phyloP scores from a whole-genome alignment of 2,888 invertebrate species.

The Muschampia plurimacula region DNA sequence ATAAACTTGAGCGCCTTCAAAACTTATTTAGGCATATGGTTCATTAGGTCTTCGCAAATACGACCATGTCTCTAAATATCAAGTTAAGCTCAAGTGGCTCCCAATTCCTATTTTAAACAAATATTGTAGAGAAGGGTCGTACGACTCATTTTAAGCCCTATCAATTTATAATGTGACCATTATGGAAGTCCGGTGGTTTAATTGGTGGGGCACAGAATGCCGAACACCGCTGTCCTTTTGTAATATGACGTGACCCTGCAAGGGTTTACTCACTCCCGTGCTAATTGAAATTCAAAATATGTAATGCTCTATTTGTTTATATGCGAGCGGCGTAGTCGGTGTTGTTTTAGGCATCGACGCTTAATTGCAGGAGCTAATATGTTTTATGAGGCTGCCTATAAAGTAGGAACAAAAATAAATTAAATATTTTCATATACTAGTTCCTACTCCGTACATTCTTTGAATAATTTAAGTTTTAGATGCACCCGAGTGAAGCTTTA shows the following conservation, averaged over 20 bases:
- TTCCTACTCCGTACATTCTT: too few relatives aligned
- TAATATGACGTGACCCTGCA: constrained; percentile 66
- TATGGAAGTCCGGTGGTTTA: constrained; percentile 63
- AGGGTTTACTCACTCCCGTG: constrained; percentile 60
- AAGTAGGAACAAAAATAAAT: background rate
- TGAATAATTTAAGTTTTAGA: too few relatives aligned
- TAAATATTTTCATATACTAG: too few relatives aligned
- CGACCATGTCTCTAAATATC: too few relatives aligned
- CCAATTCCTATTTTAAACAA: background rate
- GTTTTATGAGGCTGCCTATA: background rate
- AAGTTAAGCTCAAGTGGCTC: too few relatives aligned
- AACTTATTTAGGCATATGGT: too few relatives aligned
- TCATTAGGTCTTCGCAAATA: too few relatives aligned
- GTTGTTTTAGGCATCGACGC: constrained; percentile 16
- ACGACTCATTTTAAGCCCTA: background rate
- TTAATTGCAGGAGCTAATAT: background rate
- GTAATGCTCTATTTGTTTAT: constrained; percentile 54
- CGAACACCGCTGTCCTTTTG: constrained; percentile 71
- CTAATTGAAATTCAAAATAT: constrained; percentile 79
- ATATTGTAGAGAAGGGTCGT: background rate
- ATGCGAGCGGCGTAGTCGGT: background rate
- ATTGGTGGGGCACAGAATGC: constrained; percentile 64
- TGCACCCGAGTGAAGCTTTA: too few relatives aligned
- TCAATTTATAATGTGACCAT: constrained; percentile 47
- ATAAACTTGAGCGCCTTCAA: too few relatives aligned